Percentiles rank a stretch among this genome's conserved stretches.
phyloP scores from a whole-genome alignment of 2,797 vertebrate species.

The Liasis olivaceus region DNA sequence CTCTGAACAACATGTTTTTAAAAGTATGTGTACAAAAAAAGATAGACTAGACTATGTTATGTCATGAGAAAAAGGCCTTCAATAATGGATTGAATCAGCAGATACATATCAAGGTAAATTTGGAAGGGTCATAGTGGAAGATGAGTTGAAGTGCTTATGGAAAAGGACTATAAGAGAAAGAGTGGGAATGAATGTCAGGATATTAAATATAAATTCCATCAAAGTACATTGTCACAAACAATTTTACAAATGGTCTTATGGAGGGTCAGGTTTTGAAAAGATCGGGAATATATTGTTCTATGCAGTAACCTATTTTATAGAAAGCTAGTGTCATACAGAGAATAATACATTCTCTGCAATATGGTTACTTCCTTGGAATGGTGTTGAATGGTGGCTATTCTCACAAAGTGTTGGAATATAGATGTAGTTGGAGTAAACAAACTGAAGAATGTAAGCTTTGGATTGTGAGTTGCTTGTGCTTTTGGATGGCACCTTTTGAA shows the following conservation, averaged over 20 bases:
- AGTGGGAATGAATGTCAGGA: background rate
- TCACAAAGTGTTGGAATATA: background rate
- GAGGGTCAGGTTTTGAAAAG: background rate
- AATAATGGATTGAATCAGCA: background rate
- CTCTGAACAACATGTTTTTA: background rate
- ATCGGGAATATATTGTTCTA: background rate
- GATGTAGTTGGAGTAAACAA: background rate
- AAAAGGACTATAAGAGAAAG: background rate
- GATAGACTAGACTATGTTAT: background rate
- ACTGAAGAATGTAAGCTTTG: background rate
- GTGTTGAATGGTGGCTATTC: background rate
- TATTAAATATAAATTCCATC: constrained; percentile 19
- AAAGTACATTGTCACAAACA: constrained; percentile 13
- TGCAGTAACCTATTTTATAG: background rate
- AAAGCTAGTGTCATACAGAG: background rate
- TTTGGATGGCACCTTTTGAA: no score
- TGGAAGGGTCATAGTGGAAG: background rate
- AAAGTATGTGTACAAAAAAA: background rate
- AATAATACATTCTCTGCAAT: background rate
- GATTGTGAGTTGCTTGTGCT: background rate
- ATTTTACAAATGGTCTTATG: background rate
- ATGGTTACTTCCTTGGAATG: background rate
- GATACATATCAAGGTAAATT: background rate
- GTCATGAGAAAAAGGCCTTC: background rate
- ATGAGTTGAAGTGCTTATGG: accelerated